Conservation (phyloP, 1,140 invertebrate genomes). For the Pararge aegeria region DNA sequence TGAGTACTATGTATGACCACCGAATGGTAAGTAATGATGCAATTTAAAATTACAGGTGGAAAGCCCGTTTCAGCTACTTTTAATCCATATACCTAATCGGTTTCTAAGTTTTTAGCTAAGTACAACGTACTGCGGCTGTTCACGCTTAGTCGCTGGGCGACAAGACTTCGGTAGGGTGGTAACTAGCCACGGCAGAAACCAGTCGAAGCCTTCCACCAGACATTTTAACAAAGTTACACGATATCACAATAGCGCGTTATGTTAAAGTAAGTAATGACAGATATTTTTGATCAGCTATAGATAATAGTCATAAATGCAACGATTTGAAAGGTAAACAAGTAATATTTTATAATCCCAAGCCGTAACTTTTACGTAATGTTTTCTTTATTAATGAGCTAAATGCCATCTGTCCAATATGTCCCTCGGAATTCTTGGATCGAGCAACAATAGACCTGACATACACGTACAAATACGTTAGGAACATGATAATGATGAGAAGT, state of each 20-base stretch:
- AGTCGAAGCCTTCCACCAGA: too few species aligned
- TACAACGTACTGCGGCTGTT: too few species aligned
- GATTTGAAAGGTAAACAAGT: background rate
- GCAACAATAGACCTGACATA: conserved; percentile 42
- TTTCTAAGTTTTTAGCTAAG: too few species aligned
- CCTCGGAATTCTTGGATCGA: conserved; percentile 25
- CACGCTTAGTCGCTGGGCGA: too few species aligned
- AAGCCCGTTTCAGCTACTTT: too few species aligned
- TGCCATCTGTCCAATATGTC: conserved; percentile 35
- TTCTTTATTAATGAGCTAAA: conserved; percentile 54
- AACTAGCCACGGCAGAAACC: too few species aligned
- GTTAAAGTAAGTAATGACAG: background rate
- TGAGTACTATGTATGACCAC: too few species aligned
- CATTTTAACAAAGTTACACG: background rate
- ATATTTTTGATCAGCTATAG: background rate
- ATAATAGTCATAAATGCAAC: background rate
- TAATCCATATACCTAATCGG: too few species aligned
- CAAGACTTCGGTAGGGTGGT: too few species aligned
- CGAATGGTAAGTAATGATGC: too few species aligned
- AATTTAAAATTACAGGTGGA: too few species aligned
- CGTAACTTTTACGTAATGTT: conserved; percentile 15
- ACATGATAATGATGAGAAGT: conserved; percentile 53
- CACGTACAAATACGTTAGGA: conserved; percentile 43
- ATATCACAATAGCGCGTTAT: background rate
- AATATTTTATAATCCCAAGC: background rate